Evolutionary conservation across 1,140 invertebrate species (phyloP), one percentile per base, ranked within the genome.

Genomic region (Protaetia brevitarsis): DNA sequence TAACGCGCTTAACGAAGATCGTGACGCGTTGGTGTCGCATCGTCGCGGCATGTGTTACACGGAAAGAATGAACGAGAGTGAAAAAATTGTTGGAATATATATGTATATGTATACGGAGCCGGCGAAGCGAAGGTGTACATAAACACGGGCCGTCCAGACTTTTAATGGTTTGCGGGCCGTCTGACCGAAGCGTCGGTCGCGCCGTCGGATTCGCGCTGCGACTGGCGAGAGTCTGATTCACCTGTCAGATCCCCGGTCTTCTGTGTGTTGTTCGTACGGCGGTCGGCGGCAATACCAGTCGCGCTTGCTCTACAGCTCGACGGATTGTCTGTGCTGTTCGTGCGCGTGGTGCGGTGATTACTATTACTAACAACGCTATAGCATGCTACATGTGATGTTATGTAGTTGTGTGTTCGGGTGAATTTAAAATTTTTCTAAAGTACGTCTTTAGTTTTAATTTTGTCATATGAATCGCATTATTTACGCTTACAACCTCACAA

Each of bases 91-190:
- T 6, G 31, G 8, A 34, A 34, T 34, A 11, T n/a, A 1, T 34
- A n/a, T n/a, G n/a, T n/a, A n/a, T n/a, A n/a, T n/a, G 31, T 34
- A 34, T 34, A 34, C 8, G 4, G 5, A 34, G 31, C 31, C 13
- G 31, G 8, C 31, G 8, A 34, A 34, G 8, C 8, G 31, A n/a
- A 34, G 13, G 8, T 34, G 19, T 51, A 51, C 26, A 51, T 51
- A 51, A 51, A 51, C 41, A 51, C 41, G 41, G n/a, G 19, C 41
- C 41, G 41, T 51, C 41, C 41, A 51, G 41, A 51, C 41, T 51
- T 51, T 51, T 51, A 51, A 51, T 51, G 41, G 41, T 51, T 23
- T 51, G 19, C 41, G 41, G 26, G 41, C 16, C 26, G 41, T 51
- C 41, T 51, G 16, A 51, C 41, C 41, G 16, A 51, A 23, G 41